Evolutionary conservation across 37 sponge, comb jelly and placozoan species (phyloP), one percentile per base, ranked within the genome.

Genomic region (Dysidea cf. avara): DNA sequence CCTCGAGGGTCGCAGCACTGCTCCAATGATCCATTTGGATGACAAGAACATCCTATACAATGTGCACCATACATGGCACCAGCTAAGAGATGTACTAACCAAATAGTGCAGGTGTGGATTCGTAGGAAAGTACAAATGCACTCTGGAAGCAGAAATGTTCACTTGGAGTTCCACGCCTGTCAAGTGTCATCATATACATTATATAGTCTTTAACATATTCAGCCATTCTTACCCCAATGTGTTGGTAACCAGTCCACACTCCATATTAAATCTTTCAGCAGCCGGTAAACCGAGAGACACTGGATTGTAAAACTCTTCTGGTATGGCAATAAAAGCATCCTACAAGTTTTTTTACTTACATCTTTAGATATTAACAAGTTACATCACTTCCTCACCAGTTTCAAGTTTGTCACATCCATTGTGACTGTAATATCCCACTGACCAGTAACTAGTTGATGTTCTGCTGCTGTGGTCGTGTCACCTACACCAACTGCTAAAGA

Each of bases 291-390:
- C 74, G 22, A 60, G 34, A 2, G 29, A 36, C 0, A 6, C 29
- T 51, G 76, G 48, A 30, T 61, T 53, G 34, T 50, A 75, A 49
- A 75, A 75, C 13, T 43, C 64, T 28, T 30, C 40, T 21, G 76
- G 76, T 5, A 75, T 35, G 52, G 76, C 76, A 36, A 63, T 39
- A 30, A 75, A 50, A 1, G 51, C 25, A 30, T 75, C 76, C 61
- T 68, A 21, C 0, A 28, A 25, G 46, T 48, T 43, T n/a, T n/a
- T 12, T 12, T 9, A 43, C 9, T 43, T 43, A 43, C 46, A 43
- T 12, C 9, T 43, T 43, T 5, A 5, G 7, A 43, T 43, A 9
- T 43, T 12, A 43, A 43, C 46, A 12, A 5, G 9, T 43, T 12
- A 43, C 46, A 43, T 9, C 9, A 43, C 46, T 12, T 5, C 5